Evolutionary conservation across 1,140 invertebrate species (phyloP).

Genomic region (Lordiphosa collinella): DNA sequence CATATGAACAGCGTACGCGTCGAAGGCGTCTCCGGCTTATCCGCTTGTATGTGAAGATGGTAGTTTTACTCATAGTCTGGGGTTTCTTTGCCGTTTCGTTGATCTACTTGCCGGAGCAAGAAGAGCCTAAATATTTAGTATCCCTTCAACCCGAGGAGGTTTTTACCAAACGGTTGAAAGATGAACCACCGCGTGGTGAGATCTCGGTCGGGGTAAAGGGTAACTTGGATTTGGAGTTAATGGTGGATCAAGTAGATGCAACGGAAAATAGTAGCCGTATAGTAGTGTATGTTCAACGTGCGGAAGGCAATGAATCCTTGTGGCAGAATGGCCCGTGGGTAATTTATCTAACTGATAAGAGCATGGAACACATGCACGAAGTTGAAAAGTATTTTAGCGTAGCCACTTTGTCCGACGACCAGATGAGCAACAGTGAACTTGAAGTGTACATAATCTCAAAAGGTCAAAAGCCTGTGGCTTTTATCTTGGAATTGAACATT

Average conservation of each 20-base stretch:
- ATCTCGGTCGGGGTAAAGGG: background rate
- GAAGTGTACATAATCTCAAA: background rate
- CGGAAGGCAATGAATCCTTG: background rate
- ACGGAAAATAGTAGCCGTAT: background rate
- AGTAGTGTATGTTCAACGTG: background rate
- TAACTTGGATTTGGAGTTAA: background rate
- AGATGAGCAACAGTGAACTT: background rate
- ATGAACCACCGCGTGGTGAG: no score
- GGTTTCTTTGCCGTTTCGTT: background rate
- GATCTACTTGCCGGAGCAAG: background rate
- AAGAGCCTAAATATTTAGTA: background rate
- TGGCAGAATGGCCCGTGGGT: background rate
- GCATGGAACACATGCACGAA: background rate
- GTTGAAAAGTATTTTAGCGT: background rate
- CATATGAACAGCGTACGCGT: background rate
- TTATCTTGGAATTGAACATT: slow-evolving; percentile 6
- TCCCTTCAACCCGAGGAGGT: background rate
- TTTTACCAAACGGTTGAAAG: background rate
- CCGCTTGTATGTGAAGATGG: background rate
- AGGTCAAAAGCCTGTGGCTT: slow-evolving; percentile 1
- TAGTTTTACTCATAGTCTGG: background rate
- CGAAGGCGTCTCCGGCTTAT: background rate
- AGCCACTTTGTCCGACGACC: background rate
- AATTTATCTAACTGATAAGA: background rate
- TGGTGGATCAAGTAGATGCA: background rate